Base-by-base conservation (phyloP, 2,888 invertebrate genomes). In the Caenorhabditis zanzibari region DNA sequence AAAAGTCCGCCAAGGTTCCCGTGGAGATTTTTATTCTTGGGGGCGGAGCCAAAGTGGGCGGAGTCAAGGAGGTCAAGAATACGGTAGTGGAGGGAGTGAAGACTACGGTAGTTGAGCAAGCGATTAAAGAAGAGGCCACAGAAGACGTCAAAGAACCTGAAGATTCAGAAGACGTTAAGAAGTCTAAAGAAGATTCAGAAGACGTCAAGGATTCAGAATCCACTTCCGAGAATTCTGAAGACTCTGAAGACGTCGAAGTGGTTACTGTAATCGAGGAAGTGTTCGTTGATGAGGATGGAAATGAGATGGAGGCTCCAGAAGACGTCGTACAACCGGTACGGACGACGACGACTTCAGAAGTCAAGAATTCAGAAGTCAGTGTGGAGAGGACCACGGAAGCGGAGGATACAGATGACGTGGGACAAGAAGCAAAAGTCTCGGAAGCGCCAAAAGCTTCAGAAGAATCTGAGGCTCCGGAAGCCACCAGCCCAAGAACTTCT, bases 21-120 rank as follows among this genome's bases (percentile, higher is more conserved):
- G 79, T 85, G 0, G 81, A 84, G 64, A 58, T 84, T n/a, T 84
- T 84, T 35, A 64, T 84, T 9, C n/a, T 84, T 10, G 35, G 49
- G 22, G 54, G 54, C 5, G 38, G 56, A 32, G 41, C 56, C 41
- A 44, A 41, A 38, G 64, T 32, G 47, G 64, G 49, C 47, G 47
- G 61, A 28, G 47, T 26, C 47, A 69, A 49, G 19, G 32, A 32
- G 28, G 56, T 19, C 16, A 54, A 56, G 47, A 14, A 38, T 10
- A 22, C 24, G 3, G 58, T 47, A 24, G 54, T 49, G 9, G 69
- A 71, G 47, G 69, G 77, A 1, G 71, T 69, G 26, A 71, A 61
- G 41, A 56, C 58, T 2, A 28, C n/a, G n/a, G n/a, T n/a, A n/a
- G n/a, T n/a, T n/a, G n/a, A 26, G 22, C 9, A 44, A 19, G 19